phyloP scores from a whole-genome alignment of 2,797 vertebrate species.

The Bradypodion ventrale region DNA sequence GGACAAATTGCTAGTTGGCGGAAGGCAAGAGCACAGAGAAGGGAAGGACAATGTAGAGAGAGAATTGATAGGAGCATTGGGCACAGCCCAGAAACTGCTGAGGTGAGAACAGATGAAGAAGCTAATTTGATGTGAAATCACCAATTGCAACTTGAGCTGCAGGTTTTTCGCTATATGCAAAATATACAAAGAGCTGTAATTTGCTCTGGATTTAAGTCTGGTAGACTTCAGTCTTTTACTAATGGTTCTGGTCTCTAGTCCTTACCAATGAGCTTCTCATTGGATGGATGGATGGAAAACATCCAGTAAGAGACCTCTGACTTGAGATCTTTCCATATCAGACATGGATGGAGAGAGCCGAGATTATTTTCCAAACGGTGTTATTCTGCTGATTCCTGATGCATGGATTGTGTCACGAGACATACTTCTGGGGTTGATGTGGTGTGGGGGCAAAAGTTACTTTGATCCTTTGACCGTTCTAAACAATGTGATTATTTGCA shows the following conservation, averaged over 20 bases:
- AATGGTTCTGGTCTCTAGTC: neutral
- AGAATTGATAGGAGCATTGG: neutral
- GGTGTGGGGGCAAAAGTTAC: neutral
- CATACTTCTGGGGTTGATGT: neutral
- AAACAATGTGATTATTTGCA: neutral
- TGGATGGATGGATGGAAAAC: too few species aligned
- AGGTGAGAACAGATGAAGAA: neutral
- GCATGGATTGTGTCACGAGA: neutral
- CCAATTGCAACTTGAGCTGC: neutral
- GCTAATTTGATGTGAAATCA: neutral
- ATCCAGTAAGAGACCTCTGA: neutral
- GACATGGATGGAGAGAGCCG: neutral
- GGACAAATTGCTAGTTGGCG: neutral
- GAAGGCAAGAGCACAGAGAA: neutral
- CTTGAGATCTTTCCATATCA: neutral
- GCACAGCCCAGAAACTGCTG: neutral
- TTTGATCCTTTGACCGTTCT: neutral
- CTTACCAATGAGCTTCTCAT: too few species aligned
- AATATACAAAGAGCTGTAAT: neutral
- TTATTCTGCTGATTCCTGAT: neutral
- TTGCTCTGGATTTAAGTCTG: neutral
- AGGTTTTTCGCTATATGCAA: neutral
- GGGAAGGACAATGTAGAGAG: neutral
- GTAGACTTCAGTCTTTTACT: neutral
- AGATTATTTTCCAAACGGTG: fast-evolving